phyloP scores from a whole-genome alignment of 2,113 vertebrate genomes.

The Calonectris borealis region DNA sequence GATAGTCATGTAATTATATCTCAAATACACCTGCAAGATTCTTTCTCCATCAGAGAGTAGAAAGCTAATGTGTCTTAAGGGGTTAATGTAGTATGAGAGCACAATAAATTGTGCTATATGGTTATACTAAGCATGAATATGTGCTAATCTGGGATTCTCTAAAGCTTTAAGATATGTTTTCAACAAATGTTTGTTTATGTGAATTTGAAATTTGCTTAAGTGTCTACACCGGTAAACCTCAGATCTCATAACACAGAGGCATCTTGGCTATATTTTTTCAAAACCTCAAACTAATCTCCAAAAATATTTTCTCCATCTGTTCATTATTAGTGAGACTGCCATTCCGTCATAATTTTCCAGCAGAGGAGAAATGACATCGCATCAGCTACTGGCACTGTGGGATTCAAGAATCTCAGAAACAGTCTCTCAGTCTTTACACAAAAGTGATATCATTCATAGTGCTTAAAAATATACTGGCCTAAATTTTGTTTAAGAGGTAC shows the following conservation, averaged over 20 bases:
- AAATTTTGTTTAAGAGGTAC: background rate
- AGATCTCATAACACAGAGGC: background rate
- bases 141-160: background rate
- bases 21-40: background rate
- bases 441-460: background rate
- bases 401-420: background rate
- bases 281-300: background rate
- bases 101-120: background rate
- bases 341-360: background rate
- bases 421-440: background rate
- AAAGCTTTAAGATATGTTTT: background rate
- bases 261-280: background rate
- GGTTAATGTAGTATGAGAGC: background rate
- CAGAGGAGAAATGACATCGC: background rate
- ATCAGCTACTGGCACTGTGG: background rate
- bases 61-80: background rate
- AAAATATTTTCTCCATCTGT: background rate
- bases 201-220: background rate
- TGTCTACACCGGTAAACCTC: background rate
- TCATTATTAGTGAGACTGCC: background rate
- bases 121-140: background rate
- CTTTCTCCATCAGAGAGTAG: background rate
- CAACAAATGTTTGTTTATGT: background rate
- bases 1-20: background rate
- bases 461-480: background rate